These are phyloP conservation scores for Tenthredo distinguenda DNA, from an alignment of 2,888 invertebrate species.

Conservation along the genomic window DNA sequence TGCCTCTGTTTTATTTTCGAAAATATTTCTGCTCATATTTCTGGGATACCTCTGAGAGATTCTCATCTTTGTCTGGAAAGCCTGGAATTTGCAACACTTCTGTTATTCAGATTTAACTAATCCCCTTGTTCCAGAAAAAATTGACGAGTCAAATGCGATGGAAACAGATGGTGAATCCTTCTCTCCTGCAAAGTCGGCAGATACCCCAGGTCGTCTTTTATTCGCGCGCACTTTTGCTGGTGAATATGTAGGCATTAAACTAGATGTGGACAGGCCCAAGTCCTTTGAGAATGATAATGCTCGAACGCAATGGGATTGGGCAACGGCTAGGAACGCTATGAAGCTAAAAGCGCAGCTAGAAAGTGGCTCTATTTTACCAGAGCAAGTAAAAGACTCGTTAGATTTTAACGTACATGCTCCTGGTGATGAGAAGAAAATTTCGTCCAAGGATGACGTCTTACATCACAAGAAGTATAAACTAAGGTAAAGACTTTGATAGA, in stretches of 20 bases:
- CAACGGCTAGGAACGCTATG: constrained; percentile 82
- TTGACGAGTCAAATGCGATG: constrained; percentile 60
- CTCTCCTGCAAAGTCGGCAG: constrained; percentile 61
- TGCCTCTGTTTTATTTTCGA: not conserved
- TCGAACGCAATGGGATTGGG: constrained; percentile 83
- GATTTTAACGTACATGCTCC: constrained; percentile 83
- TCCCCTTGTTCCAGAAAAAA: constrained; percentile 64
- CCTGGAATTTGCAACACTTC: not conserved
- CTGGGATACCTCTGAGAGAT: not conserved
- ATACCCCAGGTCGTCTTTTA: constrained; percentile 76
- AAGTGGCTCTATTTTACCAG: constrained; percentile 81
- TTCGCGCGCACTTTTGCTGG: constrained; percentile 83
- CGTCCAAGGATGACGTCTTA: constrained; percentile 68
- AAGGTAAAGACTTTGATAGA: constrained; percentile 62
- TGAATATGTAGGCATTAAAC: constrained; percentile 84
- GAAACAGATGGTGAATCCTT: constrained; percentile 63
- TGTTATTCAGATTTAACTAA: not conserved
- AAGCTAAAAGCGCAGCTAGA: constrained; percentile 83
- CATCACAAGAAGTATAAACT: constrained; percentile 79
- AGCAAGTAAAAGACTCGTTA: constrained; percentile 81
- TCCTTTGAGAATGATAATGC: constrained; percentile 82
- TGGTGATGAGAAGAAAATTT: constrained; percentile 81
- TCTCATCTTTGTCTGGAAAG: not conserved
- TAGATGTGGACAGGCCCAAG: constrained; percentile 82
- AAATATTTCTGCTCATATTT: not conserved